Conservation (phyloP, 2,888 invertebrate species). For the Netelia melanura region DNA sequence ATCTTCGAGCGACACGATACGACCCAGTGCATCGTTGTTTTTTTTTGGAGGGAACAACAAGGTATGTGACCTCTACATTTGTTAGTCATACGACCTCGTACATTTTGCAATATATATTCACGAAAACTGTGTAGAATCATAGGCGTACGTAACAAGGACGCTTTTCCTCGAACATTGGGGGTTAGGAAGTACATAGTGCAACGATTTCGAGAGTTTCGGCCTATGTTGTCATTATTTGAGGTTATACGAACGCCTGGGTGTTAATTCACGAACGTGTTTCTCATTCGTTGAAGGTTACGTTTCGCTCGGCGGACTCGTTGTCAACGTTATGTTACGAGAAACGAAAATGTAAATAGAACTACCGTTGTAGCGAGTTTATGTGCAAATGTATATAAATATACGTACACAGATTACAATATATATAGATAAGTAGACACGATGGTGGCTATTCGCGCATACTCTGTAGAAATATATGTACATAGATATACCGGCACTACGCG, state of each 20-base stretch:
- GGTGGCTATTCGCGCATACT: no score
- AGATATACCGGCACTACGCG: constrained; percentile 1
- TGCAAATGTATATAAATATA: constrained; percentile 9
- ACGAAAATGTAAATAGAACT: not conserved
- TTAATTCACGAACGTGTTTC: no score
- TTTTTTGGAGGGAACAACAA: constrained; percentile 34
- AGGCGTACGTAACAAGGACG: constrained; percentile 1
- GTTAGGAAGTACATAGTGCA: no score
- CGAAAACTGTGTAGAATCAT: constrained; percentile 18
- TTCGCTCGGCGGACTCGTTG: no score
- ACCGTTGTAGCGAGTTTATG: not conserved
- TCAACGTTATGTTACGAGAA: not conserved
- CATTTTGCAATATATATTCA: constrained; percentile 7
- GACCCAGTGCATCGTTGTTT: not conserved
- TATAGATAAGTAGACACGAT: no score
- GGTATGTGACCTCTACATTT: constrained; percentile 56
- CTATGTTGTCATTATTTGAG: constrained; percentile 43
- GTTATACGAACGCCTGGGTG: no score
- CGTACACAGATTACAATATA: no score
- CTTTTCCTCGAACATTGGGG: no score
- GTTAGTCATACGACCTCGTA: constrained; percentile 9
- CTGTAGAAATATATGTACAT: constrained; percentile 27
- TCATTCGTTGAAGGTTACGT: no score
- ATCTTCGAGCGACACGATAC: not conserved
- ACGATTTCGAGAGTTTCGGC: not conserved